Conservation (phyloP, 2,888 invertebrate genomes). For the Xanthorhoe spadicearia region DNA sequence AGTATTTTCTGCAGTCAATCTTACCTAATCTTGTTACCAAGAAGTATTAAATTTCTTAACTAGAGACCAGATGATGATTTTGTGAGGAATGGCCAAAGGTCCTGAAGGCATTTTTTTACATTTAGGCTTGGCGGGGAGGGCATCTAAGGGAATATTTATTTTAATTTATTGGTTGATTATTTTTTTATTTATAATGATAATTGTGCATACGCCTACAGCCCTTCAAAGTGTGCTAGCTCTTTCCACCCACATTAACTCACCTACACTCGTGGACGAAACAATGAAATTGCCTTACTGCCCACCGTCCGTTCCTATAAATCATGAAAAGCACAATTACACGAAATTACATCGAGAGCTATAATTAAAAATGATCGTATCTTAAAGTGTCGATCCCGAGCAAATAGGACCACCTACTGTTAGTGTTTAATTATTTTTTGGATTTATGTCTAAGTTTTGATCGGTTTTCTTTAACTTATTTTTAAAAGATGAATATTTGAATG, state of each 20-base stretch:
- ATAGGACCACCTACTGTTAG: slow-evolving; percentile 71
- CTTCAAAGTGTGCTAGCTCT: slow-evolving; percentile 24
- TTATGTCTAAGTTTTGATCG: slow-evolving; percentile 26
- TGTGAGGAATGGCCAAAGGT: too few relatives aligned
- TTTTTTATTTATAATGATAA: too few relatives aligned
- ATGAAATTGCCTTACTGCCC: slow-evolving; percentile 73
- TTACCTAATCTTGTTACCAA: too few relatives aligned
- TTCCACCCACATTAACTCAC: neutral
- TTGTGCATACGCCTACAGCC: neutral
- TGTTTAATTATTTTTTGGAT: slow-evolving; percentile 30
- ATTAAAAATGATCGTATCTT: slow-evolving; percentile 74
- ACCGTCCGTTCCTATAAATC: slow-evolving; percentile 70
- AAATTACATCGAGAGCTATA: slow-evolving; percentile 68
- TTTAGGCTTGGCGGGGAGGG: too few relatives aligned
- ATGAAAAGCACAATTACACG: slow-evolving; percentile 75
- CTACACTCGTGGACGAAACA: slow-evolving; percentile 66
- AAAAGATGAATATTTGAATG: neutral
- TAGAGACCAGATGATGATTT: too few relatives aligned
- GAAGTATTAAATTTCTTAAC: too few relatives aligned
- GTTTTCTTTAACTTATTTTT: too few relatives aligned
- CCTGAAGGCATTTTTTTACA: too few relatives aligned
- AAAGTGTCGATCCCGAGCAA: slow-evolving; percentile 74
- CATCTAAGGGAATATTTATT: too few relatives aligned
- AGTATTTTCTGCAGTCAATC: too few relatives aligned
- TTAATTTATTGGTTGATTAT: too few relatives aligned